Percentiles rank a stretch among this genome's conserved stretches.
Conservation (phyloP, 1,140 invertebrate genomes). For the Drosophila melanogaster region Release_6_plus_ISO1_MT NT_033777.3:16191501-16192000, state of each 20-base stretch:
- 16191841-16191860: conserved; percentile 28
- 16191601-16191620: conserved; percentile 34
- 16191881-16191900: conserved; percentile 36
- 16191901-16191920: conserved; percentile 22
- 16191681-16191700: conserved; percentile 67
- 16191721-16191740: conserved; percentile 46
- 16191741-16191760: conserved; percentile 35
- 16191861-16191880: conserved; percentile 54
- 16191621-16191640: conserved; percentile 29
- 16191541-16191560: conserved; percentile 25
- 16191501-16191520: background rate
- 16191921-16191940: background rate
- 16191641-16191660: conserved; percentile 46
- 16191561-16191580: conserved; percentile 2
- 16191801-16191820: conserved; percentile 13
- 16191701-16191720: conserved; percentile 66
- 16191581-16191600: conserved; percentile 23
- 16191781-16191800: conserved; percentile 51
- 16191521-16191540: conserved; percentile 20
- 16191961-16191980: background rate
- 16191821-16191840: conserved; percentile 11
- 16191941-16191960: background rate
- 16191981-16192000: conserved; percentile 7
- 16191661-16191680: conserved; percentile 67
- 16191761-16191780: conserved; percentile 23